phyloP scores from a whole-genome alignment of 2,113 vertebrate species.

The Chloebia gouldiae region DNA sequence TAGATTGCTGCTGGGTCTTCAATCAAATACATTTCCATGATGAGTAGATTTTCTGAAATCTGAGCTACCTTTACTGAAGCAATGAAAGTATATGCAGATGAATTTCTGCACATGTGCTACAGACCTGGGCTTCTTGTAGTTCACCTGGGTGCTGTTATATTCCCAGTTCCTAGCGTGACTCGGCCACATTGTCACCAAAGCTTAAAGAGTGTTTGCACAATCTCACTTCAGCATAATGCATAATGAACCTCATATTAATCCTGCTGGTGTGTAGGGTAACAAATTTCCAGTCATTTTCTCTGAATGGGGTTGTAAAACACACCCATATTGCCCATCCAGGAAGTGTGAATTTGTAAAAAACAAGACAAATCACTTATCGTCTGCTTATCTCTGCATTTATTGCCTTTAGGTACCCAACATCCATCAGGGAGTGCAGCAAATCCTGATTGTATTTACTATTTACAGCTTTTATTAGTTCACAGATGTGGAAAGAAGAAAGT shows the following conservation, averaged over 20 bases:
- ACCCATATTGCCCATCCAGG: slow-evolving; percentile 30
- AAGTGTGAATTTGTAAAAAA: slow-evolving; percentile 40
- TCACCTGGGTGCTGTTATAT: neutral
- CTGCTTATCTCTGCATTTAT: slow-evolving; percentile 13
- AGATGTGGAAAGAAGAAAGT: neutral
- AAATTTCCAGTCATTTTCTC: slow-evolving; percentile 6
- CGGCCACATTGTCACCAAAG: neutral
- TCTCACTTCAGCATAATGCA: neutral
- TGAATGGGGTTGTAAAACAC: slow-evolving; percentile 19
- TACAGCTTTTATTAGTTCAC: neutral
- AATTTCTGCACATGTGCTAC: neutral
- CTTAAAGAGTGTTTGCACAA: neutral
- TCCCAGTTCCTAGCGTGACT: neutral
- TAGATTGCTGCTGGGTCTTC: neutral
- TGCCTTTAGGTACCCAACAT: slow-evolving; percentile 14
- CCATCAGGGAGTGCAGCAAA: slow-evolving; percentile 28
- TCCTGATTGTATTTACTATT: slow-evolving; percentile 1
- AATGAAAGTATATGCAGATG: neutral
- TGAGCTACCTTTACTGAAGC: neutral
- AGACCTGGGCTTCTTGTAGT: neutral
- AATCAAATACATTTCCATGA: neutral
- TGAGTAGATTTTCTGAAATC: neutral
- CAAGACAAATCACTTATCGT: slow-evolving; percentile 33
- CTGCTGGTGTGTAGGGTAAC: neutral
- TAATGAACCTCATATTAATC: slow-evolving; percentile 6